phyloP scores from a whole-genome alignment of 2,888 invertebrate species.

The Eupeodes latifasciatus region DNA sequence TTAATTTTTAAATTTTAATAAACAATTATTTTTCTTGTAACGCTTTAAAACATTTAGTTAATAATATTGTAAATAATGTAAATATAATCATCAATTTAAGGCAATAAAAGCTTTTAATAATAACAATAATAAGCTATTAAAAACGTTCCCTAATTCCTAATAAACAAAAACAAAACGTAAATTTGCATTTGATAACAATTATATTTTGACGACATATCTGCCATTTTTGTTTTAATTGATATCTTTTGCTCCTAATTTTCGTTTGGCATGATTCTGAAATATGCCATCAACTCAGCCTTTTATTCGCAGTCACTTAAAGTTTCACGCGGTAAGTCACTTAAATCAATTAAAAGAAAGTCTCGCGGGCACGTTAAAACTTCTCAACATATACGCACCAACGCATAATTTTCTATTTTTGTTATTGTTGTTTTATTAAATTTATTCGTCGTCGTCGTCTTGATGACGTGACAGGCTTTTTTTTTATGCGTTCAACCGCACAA shows the following conservation, averaged over 20 bases:
- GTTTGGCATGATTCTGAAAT: constrained; percentile 57
- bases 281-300: not conserved
- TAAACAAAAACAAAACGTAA: not conserved
- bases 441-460: constrained; percentile 26
- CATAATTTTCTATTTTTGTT: constrained; percentile 9
- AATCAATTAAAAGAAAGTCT: constrained; percentile 67
- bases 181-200: constrained; percentile 1
- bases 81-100: no score
- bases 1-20: no score
- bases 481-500: constrained; percentile 53
- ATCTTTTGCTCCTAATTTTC: not conserved
- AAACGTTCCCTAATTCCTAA: no score
- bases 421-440: constrained; percentile 17
- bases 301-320: constrained; percentile 42
- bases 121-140: no score
- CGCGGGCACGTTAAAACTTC: constrained; percentile 30
- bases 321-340: constrained; percentile 56
- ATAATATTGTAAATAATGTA: no score
- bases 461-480: constrained; percentile 26
- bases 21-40: no score
- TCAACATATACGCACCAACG: constrained; percentile 30
- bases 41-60: no score
- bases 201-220: not conserved
- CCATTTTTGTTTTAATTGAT: not conserved
- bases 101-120: no score